Conservation (phyloP, 2,888 invertebrate genomes). For the Gerris lacustris region DNA sequence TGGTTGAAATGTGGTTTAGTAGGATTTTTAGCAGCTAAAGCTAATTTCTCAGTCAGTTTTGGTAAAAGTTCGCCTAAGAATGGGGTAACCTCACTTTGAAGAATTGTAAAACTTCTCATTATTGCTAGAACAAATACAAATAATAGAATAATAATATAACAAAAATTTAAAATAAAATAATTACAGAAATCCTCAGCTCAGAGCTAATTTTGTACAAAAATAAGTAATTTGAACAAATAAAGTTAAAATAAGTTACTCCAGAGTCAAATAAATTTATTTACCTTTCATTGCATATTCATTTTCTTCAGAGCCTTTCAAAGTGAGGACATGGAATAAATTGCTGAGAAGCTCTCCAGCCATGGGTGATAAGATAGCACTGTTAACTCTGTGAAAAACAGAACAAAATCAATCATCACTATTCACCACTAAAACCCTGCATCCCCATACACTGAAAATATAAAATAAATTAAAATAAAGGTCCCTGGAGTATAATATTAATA, state of each 20-base stretch:
- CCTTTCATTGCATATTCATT: slow-evolving; percentile 98
- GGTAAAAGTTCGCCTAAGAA: slow-evolving; percentile 68
- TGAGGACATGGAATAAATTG: slow-evolving; percentile 63
- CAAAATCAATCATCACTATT: not conserved
- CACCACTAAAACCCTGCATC: too few relatives aligned
- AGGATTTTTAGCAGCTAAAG: slow-evolving; percentile 79
- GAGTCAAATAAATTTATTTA: slow-evolving; percentile 31
- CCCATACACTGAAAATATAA: too few relatives aligned
- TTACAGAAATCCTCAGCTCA: slow-evolving; percentile 7
- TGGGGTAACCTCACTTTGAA: slow-evolving; percentile 69
- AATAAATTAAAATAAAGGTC: too few relatives aligned
- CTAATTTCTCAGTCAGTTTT: slow-evolving; percentile 70
- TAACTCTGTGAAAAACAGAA: not conserved
- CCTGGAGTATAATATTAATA: too few relatives aligned
- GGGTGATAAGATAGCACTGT: slow-evolving; percentile 46
- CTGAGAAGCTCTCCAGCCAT: slow-evolving; percentile 56
- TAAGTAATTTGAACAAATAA: not conserved
- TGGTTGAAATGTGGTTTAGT: slow-evolving; percentile 97
- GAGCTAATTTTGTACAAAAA: too few relatives aligned
- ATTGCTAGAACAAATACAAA: slow-evolving; percentile 50
- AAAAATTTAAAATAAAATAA: slow-evolving; percentile 14
- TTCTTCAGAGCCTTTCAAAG: slow-evolving; percentile 63
- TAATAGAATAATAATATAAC: slow-evolving; percentile 14
- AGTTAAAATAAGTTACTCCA: too few relatives aligned
- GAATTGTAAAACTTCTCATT: slow-evolving; percentile 71